A percentile compares a stretch with the other conserved stretches of the same genome.
These are phyloP conservation scores for Clepsis dumicolana DNA, from an alignment of 2,888 invertebrate species.

Conservation along the genomic window DNA sequence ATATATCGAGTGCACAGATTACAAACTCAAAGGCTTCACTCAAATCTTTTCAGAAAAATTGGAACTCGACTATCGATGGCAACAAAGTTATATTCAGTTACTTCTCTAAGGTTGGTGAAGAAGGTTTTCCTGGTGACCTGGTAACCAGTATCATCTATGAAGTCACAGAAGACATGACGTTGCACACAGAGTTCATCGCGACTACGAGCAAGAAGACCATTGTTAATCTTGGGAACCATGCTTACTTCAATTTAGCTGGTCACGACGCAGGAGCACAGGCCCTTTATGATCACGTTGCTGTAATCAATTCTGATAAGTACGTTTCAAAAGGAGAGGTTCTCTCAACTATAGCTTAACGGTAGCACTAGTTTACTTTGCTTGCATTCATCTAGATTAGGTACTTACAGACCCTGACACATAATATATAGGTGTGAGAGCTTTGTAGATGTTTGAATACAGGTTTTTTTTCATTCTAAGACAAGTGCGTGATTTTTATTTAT, in stretches of 20 bases:
- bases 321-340: conserved; percentile 42
- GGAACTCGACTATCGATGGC: conserved; percentile 87
- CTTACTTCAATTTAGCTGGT: conserved; percentile 97
- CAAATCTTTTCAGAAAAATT: conserved; percentile 79
- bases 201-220: conserved; percentile 92
- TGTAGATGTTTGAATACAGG: too few relatives aligned
- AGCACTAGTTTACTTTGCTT: too few relatives aligned
- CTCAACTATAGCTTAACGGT: neutral
- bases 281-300: conserved; percentile 89
- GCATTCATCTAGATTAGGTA: too few relatives aligned
- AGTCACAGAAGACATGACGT: conserved; percentile 89
- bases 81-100: conserved; percentile 90
- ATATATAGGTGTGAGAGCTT: too few relatives aligned
- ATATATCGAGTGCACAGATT: neutral
- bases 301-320: conserved; percentile 91
- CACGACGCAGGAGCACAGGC: conserved; percentile 89
- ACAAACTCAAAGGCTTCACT: neutral
- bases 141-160: conserved; percentile 89
- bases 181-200: conserved; percentile 90
- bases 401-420: too few relatives aligned
- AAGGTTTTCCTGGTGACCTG: conserved; percentile 95
- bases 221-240: conserved; percentile 96
- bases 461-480: too few relatives aligned
- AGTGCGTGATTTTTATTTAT: too few relatives aligned
- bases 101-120: conserved; percentile 92